Evolutionary conservation across 2,113 vertebrate species (phyloP).

Genomic region (Myrmophylax atrothorax): DNA sequence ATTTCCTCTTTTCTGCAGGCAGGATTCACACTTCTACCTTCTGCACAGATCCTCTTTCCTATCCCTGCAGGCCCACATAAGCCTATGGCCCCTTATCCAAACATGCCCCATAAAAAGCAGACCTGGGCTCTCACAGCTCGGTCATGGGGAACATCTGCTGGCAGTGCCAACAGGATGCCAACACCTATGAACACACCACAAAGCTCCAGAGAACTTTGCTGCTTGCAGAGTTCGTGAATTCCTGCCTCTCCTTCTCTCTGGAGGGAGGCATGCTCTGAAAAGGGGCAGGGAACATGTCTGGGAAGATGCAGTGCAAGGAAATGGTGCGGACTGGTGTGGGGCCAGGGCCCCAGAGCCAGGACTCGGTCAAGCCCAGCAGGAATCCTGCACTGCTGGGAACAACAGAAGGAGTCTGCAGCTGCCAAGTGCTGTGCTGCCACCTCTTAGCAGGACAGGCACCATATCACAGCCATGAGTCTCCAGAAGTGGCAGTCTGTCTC

Average conservation of each 20-base stretch:
- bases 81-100: neutral
- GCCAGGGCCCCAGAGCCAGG: neutral
- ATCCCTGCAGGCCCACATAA: neutral
- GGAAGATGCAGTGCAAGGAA: neutral
- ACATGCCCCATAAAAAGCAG: neutral
- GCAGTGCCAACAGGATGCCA: neutral
- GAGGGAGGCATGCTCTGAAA: neutral
- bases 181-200: neutral
- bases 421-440: neutral
- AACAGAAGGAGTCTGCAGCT: neutral
- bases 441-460: neutral
- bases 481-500: rapidly evolving
- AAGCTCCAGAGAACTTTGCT: neutral
- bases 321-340: neutral
- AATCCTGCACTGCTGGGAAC: neutral
- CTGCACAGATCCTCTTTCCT: neutral
- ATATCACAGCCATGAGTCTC: neutral
- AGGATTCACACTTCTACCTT: neutral
- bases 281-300: neutral
- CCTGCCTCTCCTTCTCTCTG: neutral
- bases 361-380: neutral
- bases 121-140: neutral
- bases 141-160: rapidly evolving
- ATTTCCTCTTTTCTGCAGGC: neutral
- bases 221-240: neutral